Evolutionary conservation across 1,140 invertebrate species (phyloP).

Genomic region (Drosophila repleta): DNA sequence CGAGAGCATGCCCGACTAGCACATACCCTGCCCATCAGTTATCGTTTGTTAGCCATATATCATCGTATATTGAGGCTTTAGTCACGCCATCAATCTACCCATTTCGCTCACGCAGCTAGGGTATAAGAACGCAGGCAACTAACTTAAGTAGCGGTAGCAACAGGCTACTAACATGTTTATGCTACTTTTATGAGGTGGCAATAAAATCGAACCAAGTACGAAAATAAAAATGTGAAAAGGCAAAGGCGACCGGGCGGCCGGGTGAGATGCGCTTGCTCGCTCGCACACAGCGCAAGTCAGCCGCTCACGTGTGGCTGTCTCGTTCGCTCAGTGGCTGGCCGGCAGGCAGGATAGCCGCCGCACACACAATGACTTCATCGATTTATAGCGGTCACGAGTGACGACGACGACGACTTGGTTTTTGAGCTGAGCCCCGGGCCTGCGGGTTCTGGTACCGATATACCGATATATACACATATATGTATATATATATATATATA

Average conservation of each 20-base stretch:
- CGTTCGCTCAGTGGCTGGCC: neutral
- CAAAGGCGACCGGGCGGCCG: conserved; percentile 24
- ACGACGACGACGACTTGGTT: conserved; percentile 46
- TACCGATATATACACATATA: neutral
- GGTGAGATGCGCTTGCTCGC: neutral
- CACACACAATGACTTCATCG: conserved; percentile 78
- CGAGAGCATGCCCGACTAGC: too few species aligned
- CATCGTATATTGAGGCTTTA: too few species aligned
- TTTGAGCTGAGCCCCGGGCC: conserved; percentile 7
- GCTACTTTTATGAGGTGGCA: conserved; percentile 80
- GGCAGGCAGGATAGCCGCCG: conserved; percentile 29
- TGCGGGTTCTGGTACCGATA: too few species aligned
- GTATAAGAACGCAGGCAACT: conserved; percentile 45
- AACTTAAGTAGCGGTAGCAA: conserved; percentile 82
- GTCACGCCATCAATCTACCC: too few species aligned
- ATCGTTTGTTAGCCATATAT: too few species aligned
- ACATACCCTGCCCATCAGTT: too few species aligned
- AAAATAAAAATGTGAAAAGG: conserved; percentile 69
- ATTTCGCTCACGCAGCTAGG: neutral
- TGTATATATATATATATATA: neutral
- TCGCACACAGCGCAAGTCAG: neutral
- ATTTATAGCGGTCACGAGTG: conserved; percentile 80
- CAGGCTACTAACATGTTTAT: conserved; percentile 82
- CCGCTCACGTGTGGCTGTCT: neutral
- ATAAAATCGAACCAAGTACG: conserved; percentile 80